Conservation (phyloP, 2,797 vertebrate genomes). For the Rhabdophis nuchalis region DNA sequence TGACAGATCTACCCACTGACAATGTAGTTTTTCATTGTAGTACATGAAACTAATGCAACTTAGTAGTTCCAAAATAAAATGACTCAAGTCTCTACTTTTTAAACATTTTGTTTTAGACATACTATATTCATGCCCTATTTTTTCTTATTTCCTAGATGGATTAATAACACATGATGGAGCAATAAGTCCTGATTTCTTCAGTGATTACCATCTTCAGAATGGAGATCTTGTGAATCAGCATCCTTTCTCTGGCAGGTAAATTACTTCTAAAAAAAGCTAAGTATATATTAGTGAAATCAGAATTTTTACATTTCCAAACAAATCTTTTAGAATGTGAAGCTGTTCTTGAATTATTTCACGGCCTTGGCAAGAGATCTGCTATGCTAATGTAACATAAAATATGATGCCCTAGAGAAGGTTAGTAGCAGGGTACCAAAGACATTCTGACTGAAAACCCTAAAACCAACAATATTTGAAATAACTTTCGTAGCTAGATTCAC, state of each 20-base stretch:
- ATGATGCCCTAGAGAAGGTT: neutral
- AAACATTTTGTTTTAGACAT: neutral
- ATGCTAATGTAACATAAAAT: neutral
- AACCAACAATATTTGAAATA: neutral
- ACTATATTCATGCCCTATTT: neutral
- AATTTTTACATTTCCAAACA: neutral
- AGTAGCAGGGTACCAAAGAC: neutral
- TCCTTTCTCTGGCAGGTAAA: constrained; percentile 78
- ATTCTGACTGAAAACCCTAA: neutral
- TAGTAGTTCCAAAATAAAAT: neutral
- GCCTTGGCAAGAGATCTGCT: neutral
- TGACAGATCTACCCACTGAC: neutral
- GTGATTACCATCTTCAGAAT: constrained; percentile 83
- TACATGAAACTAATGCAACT: neutral
- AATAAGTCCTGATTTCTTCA: constrained; percentile 83
- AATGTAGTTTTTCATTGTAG: neutral
- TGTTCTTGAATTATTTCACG: neutral
- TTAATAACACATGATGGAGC: constrained; percentile 78
- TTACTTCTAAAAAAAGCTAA: neutral
- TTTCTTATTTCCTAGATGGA: constrained; percentile 73
- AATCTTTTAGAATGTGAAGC: neutral
- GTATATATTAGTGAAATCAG: neutral
- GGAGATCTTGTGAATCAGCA: constrained; percentile 77
- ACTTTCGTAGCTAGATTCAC: neutral
- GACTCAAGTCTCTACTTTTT: neutral